Evolutionary conservation across 2,888 invertebrate species (phyloP), one percentile per base, ranked within the genome.

Genomic region (Platerodrilus igneus): DNA sequence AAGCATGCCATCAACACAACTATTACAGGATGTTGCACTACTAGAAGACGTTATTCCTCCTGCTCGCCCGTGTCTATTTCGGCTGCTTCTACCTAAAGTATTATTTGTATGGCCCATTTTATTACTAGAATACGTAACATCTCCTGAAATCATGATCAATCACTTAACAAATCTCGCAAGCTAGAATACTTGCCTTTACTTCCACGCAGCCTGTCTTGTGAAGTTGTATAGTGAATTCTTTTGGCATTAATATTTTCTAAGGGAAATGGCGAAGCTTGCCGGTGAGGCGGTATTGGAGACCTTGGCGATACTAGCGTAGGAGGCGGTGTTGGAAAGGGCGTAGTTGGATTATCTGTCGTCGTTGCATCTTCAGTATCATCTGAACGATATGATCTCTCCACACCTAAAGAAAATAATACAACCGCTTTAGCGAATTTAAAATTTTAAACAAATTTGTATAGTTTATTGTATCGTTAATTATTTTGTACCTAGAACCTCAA

Each of bases 331-430:
- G 75, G 74, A 55, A 74, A 74, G 23, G 74, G 73, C 45, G 73
- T 71, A 22, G 73, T 73, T 26, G 72, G 72, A 60, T 74, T 74
- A 62, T 74, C 74, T 29, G 74, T 73, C 35, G 71, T 74, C 32
- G 69, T 70, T 10, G 74, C 73, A 56, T 76, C 77, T 53, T 77
- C 77, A 20, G 82, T 82, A 41, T 84, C 84, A 55, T 84, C 83
- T 2, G 85, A 83, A 34, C 84, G 79, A 57, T 86, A 86, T 37
- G 78, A 78, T 41, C 83, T 78, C 52, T 85, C 82, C 50, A 80
- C 77, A 67, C 76, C 81, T 81, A 67, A 4, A 69, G 65, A 50
- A 45, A 52, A 59, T 45, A 28, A 34, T n/a, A n/a, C n/a, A n/a
- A n/a, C n/a, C n/a, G n/a, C n/a, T n/a, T n/a, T n/a, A n/a, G n/a